A percentile compares a stretch with the other conserved stretches of the same genome.
Conservation (phyloP, 2,113 vertebrate species). For the Scytalopus superciliaris region DNA sequence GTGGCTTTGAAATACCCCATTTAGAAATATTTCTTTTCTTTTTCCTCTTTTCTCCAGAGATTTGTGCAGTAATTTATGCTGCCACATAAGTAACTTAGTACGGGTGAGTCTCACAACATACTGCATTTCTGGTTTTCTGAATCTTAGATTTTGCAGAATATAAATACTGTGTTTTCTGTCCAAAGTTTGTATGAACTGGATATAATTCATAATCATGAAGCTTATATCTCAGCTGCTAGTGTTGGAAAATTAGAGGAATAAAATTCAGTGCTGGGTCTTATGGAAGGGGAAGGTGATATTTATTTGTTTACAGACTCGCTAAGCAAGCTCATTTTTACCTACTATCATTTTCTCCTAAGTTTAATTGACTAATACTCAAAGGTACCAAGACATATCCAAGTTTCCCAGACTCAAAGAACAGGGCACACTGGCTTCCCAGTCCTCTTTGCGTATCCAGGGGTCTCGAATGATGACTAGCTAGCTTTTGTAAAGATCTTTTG, state of each 20-base stretch:
- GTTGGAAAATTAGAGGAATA: not conserved
- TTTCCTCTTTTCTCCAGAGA: not conserved
- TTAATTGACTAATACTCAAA: not conserved
- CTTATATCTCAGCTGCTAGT: not conserved
- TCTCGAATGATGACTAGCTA: not conserved
- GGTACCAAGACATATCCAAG: not conserved
- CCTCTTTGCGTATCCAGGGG: fast-evolving
- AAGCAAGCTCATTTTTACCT: not conserved
- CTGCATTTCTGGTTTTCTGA: not conserved
- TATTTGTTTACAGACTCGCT: not conserved
- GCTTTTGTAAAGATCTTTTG: not conserved
- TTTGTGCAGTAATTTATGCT: not conserved
- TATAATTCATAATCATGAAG: not conserved
- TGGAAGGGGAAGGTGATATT: not conserved
- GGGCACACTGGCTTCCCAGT: not conserved
- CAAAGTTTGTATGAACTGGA: not conserved
- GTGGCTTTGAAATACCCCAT: not conserved
- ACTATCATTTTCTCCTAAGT: not conserved
- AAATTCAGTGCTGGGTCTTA: not conserved
- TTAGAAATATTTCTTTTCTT: not conserved
- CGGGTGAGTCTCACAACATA: not conserved
- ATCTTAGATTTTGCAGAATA: not conserved
- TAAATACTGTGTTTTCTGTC: not conserved
- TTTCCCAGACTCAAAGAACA: not conserved
- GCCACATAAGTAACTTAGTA: not conserved